These are phyloP conservation scores for Mungos mungo DNA, from an alignment of 2,113 vertebrate genomes.

Conservation along the genomic window DNA sequence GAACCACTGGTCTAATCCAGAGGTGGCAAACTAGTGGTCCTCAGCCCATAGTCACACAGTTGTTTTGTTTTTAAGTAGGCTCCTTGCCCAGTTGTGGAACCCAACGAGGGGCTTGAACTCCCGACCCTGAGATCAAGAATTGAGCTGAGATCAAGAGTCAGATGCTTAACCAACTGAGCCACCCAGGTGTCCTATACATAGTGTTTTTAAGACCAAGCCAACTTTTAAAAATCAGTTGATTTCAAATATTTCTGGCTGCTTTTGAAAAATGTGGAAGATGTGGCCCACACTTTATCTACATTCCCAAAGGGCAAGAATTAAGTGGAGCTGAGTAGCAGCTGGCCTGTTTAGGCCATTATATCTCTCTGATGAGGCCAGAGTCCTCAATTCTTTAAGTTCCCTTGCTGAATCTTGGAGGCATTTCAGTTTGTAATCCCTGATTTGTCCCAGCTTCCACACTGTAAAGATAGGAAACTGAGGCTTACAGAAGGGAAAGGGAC, in stretches of 20 bases:
- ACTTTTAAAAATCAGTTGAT: neutral
- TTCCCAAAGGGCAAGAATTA: neutral
- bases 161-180: no score
- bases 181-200: no score
- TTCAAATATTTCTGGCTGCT: neutral
- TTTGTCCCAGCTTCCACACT: neutral
- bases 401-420: neutral
- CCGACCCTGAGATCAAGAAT: no score
- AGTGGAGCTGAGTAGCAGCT: neutral
- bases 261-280: neutral
- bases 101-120: no score
- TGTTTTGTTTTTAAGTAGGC: no score
- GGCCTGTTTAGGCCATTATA: neutral
- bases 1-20: neutral
- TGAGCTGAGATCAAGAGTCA: no score
- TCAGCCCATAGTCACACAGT: neutral
- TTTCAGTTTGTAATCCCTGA: neutral
- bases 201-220: constrained; percentile 16
- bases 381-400: neutral
- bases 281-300: neutral
- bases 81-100: no score
- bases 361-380: neutral
- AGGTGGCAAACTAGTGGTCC: neutral
- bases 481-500: neutral
- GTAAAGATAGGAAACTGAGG: constrained; percentile 34